Evolutionary conservation across 2,797 vertebrate species (phyloP).

Genomic region (Basileuterus tristriatus): DNA sequence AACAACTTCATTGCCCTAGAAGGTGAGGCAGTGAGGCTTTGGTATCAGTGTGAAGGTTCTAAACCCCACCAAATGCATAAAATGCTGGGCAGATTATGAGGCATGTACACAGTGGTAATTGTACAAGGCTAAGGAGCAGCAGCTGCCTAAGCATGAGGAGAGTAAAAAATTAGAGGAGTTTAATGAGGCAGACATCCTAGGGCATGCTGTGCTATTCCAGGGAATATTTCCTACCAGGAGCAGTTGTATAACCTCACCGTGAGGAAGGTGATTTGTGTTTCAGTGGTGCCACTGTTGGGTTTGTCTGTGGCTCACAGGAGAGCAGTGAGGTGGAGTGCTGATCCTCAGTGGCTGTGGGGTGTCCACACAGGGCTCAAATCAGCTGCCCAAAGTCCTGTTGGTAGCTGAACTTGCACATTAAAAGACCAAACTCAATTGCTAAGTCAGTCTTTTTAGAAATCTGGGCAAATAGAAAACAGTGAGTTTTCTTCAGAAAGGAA

Average conservation of each 20-base stretch:
- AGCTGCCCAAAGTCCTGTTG: not conserved
- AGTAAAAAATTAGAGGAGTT: not conserved
- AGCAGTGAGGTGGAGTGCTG: not conserved
- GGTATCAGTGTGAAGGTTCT: not conserved
- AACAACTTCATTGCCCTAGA: not conserved
- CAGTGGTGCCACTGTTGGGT: not conserved
- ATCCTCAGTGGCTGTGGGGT: not conserved
- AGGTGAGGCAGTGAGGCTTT: not conserved
- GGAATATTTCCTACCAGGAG: not conserved
- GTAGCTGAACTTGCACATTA: not conserved
- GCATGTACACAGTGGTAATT: not conserved
- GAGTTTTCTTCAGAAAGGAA: not conserved
- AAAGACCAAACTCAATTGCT: not conserved
- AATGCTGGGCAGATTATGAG: not conserved
- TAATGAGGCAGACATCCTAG: not conserved
- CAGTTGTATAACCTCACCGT: rapidly evolving
- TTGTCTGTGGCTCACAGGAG: not conserved
- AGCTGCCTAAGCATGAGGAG: not conserved
- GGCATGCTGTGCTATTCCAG: not conserved
- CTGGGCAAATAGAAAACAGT: not conserved
- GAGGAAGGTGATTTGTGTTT: not conserved
- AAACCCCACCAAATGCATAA: not conserved
- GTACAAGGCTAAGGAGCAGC: not conserved
- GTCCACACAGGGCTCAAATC: not conserved
- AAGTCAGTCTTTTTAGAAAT: not conserved